phyloP scores from a whole-genome alignment of 2,113 vertebrate species.

The Cochlearius cochlearius region DNA sequence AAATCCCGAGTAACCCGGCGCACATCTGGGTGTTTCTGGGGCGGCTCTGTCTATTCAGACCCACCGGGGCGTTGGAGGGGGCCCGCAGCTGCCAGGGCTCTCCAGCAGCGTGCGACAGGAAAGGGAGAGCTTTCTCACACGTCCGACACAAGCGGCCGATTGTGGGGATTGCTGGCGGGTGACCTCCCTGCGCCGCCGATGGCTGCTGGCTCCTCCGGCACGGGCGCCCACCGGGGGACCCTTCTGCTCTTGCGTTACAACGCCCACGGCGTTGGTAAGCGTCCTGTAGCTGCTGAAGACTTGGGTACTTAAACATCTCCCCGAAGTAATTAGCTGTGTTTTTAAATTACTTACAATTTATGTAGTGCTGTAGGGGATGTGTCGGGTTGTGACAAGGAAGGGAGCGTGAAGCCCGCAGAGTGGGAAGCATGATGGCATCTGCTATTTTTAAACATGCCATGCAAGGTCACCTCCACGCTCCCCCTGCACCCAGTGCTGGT shows the following conservation, averaged over 20 bases:
- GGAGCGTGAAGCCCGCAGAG: background rate
- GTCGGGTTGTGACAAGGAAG: background rate
- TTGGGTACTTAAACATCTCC: background rate
- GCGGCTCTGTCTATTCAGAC: constrained; percentile 38
- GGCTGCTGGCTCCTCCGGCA: background rate
- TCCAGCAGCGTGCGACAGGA: constrained; percentile 62
- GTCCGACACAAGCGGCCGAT: constrained; percentile 36
- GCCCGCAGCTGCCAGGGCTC: constrained; percentile 28
- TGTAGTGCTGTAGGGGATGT: constrained; percentile 1
- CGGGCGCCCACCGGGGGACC: background rate
- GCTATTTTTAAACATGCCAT: background rate
- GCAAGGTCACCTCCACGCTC: background rate
- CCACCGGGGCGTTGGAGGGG: background rate
- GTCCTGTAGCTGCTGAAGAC: background rate
- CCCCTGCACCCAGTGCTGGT: fast-evolving
- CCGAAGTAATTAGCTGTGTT: background rate
- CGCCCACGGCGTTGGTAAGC: background rate
- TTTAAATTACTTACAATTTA: constrained; percentile 3
- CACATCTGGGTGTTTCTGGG: constrained; percentile 52
- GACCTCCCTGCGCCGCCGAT: background rate
- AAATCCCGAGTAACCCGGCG: background rate
- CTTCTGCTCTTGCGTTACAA: constrained; percentile 17
- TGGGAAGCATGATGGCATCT: background rate
- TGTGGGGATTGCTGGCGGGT: constrained; percentile 31
- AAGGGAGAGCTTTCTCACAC: constrained; percentile 67